These are phyloP conservation scores for Desmophyllum pertusum DNA, from an alignment of 92 coral and sea anemone species.

Conservation along the genomic window DNA sequence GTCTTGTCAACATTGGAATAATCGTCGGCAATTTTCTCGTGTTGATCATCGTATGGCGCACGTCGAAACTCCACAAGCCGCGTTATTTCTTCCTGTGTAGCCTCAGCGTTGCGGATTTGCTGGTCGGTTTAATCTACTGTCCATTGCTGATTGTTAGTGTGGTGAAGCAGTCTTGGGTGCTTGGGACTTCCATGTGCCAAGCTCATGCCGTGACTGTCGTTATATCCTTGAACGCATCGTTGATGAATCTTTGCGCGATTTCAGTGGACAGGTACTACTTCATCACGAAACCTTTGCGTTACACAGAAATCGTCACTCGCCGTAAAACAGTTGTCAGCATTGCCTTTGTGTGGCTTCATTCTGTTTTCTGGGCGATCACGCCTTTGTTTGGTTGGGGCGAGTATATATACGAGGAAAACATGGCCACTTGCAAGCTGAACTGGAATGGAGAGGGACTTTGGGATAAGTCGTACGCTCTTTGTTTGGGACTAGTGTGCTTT, in stretches of 20 bases:
- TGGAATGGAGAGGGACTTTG: conserved; percentile 36
- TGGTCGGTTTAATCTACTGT: conserved; percentile 43
- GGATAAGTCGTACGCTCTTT: conserved; percentile 42
- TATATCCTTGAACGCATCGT: conserved; percentile 35
- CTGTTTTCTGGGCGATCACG: conserved; percentile 49
- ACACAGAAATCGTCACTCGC: conserved; percentile 30
- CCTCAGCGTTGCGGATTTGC: conserved; percentile 49
- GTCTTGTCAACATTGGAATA: conserved; percentile 39
- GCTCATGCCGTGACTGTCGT: conserved; percentile 33
- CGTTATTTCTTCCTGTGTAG: conserved; percentile 46
- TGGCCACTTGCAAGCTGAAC: conserved; percentile 48
- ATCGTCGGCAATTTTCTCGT: conserved; percentile 42
- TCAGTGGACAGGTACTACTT: conserved; percentile 45
- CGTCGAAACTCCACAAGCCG: conserved; percentile 45
- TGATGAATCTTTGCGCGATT: conserved; percentile 44
- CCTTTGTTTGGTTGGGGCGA: conserved; percentile 52
- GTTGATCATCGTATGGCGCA: conserved; percentile 35
- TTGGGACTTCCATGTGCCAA: conserved; percentile 23
- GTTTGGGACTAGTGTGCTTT: conserved; percentile 34
- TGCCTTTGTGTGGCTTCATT: conserved; percentile 32
- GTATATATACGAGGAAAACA: conserved; percentile 24
- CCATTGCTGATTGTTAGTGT: conserved; percentile 50
- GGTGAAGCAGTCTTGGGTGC: conserved; percentile 33
- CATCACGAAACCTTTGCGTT: conserved; percentile 45
- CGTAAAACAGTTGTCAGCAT: conserved; percentile 5